Evolutionary conservation across 2,888 invertebrate genomes (phyloP), one percentile per base, ranked within the genome.

Genomic region (Myopa testacea): DNA sequence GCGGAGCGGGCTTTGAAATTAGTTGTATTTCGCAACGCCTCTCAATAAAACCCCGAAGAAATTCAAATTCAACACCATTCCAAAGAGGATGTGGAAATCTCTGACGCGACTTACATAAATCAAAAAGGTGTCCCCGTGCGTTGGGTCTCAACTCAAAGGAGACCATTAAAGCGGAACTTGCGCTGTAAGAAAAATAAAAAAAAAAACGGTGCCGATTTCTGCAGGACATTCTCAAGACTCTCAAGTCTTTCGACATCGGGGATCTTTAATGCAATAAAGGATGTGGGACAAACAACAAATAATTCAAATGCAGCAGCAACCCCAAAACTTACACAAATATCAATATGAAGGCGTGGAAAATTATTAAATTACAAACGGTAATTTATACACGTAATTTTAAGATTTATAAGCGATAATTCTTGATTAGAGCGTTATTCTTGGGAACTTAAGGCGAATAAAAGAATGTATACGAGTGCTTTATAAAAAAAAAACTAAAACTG

Each of bases 291-390:
- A 37, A 65, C 14, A 5, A 37, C 34, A 38, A 38, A 16, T 60
- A 62, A 58, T 72, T 62, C 10, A 38, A n/a, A 40, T 72, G 12
- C 26, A 45, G 7, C 26, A 40, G 7, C 40, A 45, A 65, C n/a
- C 75, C 37, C 38, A 63, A 26, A 19, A 7, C 8, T 4, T 7
- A n/a, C 1, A 72, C 37, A 58, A 52, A 72, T 26, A 67, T 55
- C 74, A 37, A 55, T n/a, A 37, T 26, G 14, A 65, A 65, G 75
- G 75, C 75, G 55, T 75, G 58, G 67, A n/a, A 73, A 75, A 75
- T 75, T 75, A 75, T 58, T 38, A 37, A 75, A 75, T 75, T 68
- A 67, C 67, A 75, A 74, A 68, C 75, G 38, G 14, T 19, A 37
- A 67, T 75, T 75, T 40, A 55, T 40, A 55, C 40, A 19, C 38